Evolutionary conservation across 2,113 vertebrate genomes (phyloP).

Genomic region (Lichenostomus cassidix): DNA sequence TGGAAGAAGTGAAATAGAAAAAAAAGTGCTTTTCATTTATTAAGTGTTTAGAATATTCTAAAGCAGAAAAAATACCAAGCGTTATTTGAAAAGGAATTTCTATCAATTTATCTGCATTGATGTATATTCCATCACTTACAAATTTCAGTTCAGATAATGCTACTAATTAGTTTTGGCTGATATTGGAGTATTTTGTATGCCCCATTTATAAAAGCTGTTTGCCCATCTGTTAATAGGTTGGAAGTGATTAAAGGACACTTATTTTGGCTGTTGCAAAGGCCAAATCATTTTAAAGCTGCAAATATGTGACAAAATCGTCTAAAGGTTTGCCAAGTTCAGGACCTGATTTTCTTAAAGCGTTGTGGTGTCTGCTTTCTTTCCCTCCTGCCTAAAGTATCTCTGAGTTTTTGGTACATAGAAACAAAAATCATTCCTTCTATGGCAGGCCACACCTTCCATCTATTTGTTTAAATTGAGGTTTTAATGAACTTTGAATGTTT

Average conservation of each 20-base stretch:
- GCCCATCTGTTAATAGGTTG: slow-evolving; percentile 83
- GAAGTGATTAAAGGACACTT: slow-evolving; percentile 81
- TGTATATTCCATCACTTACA: slow-evolving; percentile 69
- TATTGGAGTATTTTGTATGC: slow-evolving; percentile 77
- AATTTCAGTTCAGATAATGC: slow-evolving; percentile 73
- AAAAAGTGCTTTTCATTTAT: background rate
- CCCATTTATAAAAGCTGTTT: slow-evolving; percentile 79
- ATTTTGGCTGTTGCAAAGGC: slow-evolving; percentile 79
- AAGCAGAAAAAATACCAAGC: background rate
- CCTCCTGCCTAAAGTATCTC: background rate
- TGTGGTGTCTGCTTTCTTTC: slow-evolving; percentile 32
- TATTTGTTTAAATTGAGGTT: slow-evolving; percentile 41
- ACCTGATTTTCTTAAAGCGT: slow-evolving; percentile 54
- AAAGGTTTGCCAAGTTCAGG: slow-evolving; percentile 74
- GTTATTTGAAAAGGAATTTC: slow-evolving; percentile 47
- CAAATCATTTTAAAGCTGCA: slow-evolving; percentile 76
- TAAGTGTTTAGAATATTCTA: background rate
- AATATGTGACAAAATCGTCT: slow-evolving; percentile 73
- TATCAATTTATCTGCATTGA: slow-evolving; percentile 60
- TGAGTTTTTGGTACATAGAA: slow-evolving; percentile 26
- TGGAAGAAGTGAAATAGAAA: background rate
- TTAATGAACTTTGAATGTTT: slow-evolving; percentile 38
- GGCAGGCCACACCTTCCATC: background rate
- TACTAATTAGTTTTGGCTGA: slow-evolving; percentile 82
- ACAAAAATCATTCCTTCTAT: slow-evolving; percentile 20